Conservation (phyloP, 92 coral and sea anemone species). For the Parazoanthus darwini region DNA sequence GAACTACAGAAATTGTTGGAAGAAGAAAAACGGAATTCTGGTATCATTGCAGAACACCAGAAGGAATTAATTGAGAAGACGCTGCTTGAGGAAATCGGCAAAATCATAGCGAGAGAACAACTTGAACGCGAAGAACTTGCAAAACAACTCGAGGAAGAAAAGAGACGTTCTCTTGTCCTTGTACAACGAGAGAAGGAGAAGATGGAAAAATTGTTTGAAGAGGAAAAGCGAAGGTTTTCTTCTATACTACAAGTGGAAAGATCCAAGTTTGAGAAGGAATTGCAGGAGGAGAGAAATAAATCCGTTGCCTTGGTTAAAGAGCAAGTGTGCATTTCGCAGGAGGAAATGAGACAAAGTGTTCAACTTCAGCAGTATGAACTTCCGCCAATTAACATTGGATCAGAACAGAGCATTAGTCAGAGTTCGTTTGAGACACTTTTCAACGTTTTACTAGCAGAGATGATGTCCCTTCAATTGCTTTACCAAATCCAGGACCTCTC, state of each 20-base stretch:
- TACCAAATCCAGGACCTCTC: conserved; percentile 93
- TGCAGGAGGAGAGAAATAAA: conserved; percentile 55
- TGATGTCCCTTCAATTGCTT: conserved; percentile 85
- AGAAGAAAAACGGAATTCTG: conserved; percentile 66
- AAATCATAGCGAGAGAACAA: conserved; percentile 52
- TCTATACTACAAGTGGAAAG: conserved; percentile 50
- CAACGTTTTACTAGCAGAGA: conserved; percentile 85
- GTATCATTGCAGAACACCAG: conserved; percentile 57
- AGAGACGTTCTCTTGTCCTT: conserved; percentile 55
- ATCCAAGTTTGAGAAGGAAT: conserved; percentile 59
- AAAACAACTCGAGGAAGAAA: conserved; percentile 71
- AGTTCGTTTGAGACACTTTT: conserved; percentile 75
- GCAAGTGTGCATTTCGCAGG: conserved; percentile 42
- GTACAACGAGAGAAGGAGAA: conserved; percentile 66
- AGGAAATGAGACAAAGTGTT: conserved; percentile 15
- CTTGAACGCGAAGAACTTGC: conserved; percentile 56
- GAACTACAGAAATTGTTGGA: conserved; percentile 54
- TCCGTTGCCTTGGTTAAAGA: conserved; percentile 41
- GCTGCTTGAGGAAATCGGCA: conserved; percentile 53
- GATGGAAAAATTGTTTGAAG: conserved; percentile 61
- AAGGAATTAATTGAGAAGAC: conserved; percentile 59
- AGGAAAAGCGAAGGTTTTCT: conserved; percentile 48
- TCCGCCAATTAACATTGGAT: conserved; percentile 24
- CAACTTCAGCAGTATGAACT: conserved; percentile 26
- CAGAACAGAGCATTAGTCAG: conserved; percentile 52